Percentiles rank a stretch among this genome's conserved stretches.
These are phyloP conservation scores for Acyrthosiphon pisum DNA, from an alignment of 1,140 invertebrate genomes.

Conservation along the genomic window DNA sequence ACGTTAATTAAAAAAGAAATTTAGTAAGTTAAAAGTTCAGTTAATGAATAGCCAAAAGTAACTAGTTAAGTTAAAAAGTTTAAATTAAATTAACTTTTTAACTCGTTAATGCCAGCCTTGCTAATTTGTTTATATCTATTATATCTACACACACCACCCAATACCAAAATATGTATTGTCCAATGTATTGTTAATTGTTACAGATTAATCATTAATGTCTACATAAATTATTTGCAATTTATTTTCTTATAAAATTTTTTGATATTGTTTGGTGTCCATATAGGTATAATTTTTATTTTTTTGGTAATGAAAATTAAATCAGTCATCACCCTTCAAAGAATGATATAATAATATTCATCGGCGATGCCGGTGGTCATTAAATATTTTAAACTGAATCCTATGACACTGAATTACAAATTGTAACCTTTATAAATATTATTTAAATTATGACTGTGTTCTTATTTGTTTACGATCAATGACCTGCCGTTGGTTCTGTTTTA, in stretches of 20 bases:
- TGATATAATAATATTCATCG: not conserved
- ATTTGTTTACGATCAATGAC: constrained; percentile 27
- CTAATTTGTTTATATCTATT: no score
- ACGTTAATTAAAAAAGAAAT: no score
- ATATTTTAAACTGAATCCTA: not conserved
- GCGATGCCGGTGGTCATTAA: not conserved
- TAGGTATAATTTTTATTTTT: not conserved
- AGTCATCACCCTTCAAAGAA: not conserved
- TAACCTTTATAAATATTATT: constrained; percentile 36
- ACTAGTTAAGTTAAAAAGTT: no score
- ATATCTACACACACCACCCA: no score
- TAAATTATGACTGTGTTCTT: not conserved
- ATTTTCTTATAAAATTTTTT: not conserved
- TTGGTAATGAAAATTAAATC: not conserved
- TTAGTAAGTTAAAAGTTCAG: no score
- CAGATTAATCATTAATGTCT: not conserved
- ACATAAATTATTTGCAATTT: not conserved
- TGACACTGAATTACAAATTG: constrained; percentile 31
- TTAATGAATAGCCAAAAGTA: no score
- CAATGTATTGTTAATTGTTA: not conserved
- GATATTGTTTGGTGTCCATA: not conserved
- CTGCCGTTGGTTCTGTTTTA: not conserved
- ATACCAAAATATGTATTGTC: not conserved
- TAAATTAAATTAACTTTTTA: no score
- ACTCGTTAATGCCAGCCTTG: no score